Percentiles rank a stretch among this genome's conserved stretches.
phyloP scores from a whole-genome alignment of 53 echinoderm and acorn worm genomes.

The Mesocentrotus franciscanus region DNA sequence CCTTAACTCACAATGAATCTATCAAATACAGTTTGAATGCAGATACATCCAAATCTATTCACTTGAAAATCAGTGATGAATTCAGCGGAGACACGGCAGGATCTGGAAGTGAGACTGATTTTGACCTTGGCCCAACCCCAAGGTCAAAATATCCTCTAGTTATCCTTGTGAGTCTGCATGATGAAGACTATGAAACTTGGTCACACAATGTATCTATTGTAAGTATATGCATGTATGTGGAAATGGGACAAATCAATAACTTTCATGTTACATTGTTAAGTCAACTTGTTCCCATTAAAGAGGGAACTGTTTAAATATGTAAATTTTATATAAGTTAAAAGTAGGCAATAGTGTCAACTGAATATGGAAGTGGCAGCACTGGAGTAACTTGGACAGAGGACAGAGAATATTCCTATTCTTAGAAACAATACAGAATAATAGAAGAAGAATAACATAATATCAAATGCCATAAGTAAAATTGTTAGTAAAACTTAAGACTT shows the following conservation, averaged over 20 bases:
- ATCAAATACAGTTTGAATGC: background rate
- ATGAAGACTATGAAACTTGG: background rate
- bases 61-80: background rate
- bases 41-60: background rate
- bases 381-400: background rate
- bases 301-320: too few relatives aligned
- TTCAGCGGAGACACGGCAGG: background rate
- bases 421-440: background rate
- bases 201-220: conserved; percentile 18
- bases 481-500: too few relatives aligned
- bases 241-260: background rate
- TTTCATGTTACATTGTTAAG: too few relatives aligned
- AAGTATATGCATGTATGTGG: background rate
- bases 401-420: background rate
- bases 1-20: background rate
- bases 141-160: conserved; percentile 81
- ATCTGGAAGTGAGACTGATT: background rate
- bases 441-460: background rate
- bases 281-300: too few relatives aligned
- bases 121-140: conserved; percentile 75
- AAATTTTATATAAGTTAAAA: too few relatives aligned
- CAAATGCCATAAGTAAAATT: too few relatives aligned
- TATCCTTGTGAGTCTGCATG: conserved; percentile 69
- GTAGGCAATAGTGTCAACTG: too few relatives aligned
- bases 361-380: background rate